Percentiles rank a stretch among this genome's conserved stretches.
Evolutionary conservation across 1,140 invertebrate species (phyloP).

Genomic region (Polyergus mexicanus): DNA sequence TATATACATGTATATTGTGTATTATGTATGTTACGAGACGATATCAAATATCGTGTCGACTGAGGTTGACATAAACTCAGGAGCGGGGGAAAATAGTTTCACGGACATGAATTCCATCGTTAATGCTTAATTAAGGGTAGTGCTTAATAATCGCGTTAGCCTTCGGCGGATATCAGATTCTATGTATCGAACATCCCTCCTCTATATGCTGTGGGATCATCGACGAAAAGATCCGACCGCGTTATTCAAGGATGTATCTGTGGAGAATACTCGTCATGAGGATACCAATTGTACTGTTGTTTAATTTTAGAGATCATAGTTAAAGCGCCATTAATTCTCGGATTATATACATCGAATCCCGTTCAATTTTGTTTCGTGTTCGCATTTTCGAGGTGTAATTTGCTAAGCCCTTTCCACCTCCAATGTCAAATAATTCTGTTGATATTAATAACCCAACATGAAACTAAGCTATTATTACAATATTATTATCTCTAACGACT

Average conservation of each 20-base stretch:
- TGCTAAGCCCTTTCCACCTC: not conserved
- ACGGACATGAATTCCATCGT: slow-evolving; percentile 68
- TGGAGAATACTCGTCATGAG: not conserved
- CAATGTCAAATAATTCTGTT: not conserved
- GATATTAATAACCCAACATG: not conserved
- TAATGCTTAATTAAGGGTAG: slow-evolving; percentile 74
- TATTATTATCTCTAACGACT: not conserved
- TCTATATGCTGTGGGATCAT: not conserved
- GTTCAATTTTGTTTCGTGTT: not conserved
- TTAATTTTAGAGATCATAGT: not conserved
- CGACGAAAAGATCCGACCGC: not conserved
- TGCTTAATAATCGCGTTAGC: slow-evolving; percentile 69
- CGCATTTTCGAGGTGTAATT: not conserved
- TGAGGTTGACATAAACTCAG: slow-evolving; percentile 72
- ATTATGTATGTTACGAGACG: slow-evolving; percentile 63
- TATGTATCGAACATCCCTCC: slow-evolving; percentile 53
- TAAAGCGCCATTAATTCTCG: not conserved
- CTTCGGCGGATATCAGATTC: slow-evolving; percentile 65
- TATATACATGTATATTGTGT: slow-evolving; percentile 53
- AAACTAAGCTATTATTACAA: not conserved
- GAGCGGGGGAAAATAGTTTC: slow-evolving; percentile 46
- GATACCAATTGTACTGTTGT: not conserved
- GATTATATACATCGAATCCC: not conserved
- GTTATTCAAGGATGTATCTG: not conserved
- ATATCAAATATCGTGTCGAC: slow-evolving; percentile 64